These are phyloP conservation scores for Benitochromis conjunctus DNA, from an alignment of 2,113 vertebrate genomes.

Conservation along the genomic window DNA sequence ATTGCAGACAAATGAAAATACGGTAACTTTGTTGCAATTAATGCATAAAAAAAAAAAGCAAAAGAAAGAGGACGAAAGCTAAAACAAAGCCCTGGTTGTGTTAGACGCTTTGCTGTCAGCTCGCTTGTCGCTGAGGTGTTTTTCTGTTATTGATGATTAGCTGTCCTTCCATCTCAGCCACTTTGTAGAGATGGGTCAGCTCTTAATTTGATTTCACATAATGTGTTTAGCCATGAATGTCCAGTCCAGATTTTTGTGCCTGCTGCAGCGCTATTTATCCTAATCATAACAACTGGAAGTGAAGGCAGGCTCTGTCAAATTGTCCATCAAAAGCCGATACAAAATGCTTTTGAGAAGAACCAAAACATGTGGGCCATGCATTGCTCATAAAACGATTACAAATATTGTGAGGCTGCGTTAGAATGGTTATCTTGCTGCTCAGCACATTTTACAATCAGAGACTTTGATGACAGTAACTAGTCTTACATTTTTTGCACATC, in stretches of 20 bases:
- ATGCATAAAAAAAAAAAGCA: background rate
- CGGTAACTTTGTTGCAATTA: background rate
- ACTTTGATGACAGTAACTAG: background rate
- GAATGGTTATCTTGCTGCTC: background rate
- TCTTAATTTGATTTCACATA: background rate
- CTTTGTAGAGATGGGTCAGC: background rate
- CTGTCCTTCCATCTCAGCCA: background rate
- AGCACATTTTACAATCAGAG: background rate
- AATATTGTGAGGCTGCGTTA: background rate
- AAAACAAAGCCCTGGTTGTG: background rate
- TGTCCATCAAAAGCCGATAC: background rate
- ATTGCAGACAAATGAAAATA: background rate
- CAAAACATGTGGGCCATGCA: background rate
- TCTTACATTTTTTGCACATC: background rate
- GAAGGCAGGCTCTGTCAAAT: background rate
- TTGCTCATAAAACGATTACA: background rate
- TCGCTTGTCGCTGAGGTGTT: background rate
- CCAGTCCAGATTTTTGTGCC: background rate
- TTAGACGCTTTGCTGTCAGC: background rate
- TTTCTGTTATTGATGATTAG: slow-evolving; percentile 6
- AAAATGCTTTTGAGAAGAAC: background rate
- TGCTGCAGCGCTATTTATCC: background rate
- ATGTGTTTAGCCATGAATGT: background rate
- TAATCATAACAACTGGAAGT: background rate
- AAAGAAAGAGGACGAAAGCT: background rate